Evolutionary conservation across 2,888 invertebrate genomes (phyloP).

Genomic region (Rhingia campestris): DNA sequence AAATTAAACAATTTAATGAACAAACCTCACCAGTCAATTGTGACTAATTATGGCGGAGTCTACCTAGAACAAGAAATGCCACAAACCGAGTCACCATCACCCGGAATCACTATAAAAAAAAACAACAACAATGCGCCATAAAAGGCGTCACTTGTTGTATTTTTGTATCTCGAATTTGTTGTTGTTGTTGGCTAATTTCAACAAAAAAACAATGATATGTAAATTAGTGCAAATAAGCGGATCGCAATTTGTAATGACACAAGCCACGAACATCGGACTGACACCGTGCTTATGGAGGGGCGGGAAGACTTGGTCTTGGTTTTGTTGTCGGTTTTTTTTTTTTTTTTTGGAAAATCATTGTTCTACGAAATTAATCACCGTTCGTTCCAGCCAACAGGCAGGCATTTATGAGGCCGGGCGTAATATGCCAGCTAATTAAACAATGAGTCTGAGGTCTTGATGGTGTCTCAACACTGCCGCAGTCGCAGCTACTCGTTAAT

Average conservation of each 20-base stretch:
- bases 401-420: constrained; percentile 38
- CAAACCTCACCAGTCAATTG: constrained; percentile 70
- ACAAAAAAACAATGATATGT: constrained; percentile 65
- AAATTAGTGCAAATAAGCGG: constrained; percentile 73
- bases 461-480: constrained; percentile 46
- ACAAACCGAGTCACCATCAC: constrained; percentile 9
- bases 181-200: constrained; percentile 12
- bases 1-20: constrained; percentile 69
- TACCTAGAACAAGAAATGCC: constrained; percentile 54
- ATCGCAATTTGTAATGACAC: constrained; percentile 72
- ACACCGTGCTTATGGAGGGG: neutral
- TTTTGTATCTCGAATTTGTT: constrained; percentile 2
- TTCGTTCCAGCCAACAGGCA: constrained; percentile 52
- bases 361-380: constrained; percentile 63
- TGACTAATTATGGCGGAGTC: constrained; percentile 65
- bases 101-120: neutral
- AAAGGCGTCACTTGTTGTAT: constrained; percentile 25
- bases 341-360: constrained; percentile 39
- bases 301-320: constrained; percentile 14
- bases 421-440: constrained; percentile 66
- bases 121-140: constrained; percentile 39
- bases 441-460: constrained; percentile 58
- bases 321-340: constrained; percentile 12
- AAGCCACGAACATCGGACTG: constrained; percentile 28
- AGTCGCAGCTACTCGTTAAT: constrained; percentile 55